Evolutionary conservation across 2,113 vertebrate genomes (phyloP).

Genomic region (Porphyrio hochstetteri): DNA sequence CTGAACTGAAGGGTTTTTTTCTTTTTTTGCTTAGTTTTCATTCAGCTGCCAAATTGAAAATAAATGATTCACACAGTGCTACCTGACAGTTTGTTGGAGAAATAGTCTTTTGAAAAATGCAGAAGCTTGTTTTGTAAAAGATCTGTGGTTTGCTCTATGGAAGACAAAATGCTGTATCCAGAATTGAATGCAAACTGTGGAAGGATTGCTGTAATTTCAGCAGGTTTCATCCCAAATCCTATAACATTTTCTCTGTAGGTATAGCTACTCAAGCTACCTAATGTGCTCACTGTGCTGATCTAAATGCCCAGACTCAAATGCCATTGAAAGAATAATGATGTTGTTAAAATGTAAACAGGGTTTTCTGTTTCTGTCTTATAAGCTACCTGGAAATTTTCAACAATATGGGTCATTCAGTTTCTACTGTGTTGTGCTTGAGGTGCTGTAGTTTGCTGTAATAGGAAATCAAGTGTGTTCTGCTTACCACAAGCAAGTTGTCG

Average conservation of each 20-base stretch:
- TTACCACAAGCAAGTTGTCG: background rate
- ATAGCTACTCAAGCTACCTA: background rate
- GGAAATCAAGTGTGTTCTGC: background rate
- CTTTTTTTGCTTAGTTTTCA: background rate
- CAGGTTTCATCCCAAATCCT: background rate
- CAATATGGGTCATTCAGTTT: background rate
- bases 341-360: background rate
- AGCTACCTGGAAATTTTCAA: background rate
- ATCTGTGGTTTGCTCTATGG: background rate
- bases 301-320: background rate
- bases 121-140: background rate
- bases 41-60: slow-evolving; percentile 15
- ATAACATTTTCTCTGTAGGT: background rate
- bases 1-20: background rate
- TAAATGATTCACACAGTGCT: background rate
- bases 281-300: background rate
- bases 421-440: background rate
- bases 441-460: background rate
- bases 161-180: background rate
- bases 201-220: background rate
- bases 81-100: slow-evolving; percentile 10
- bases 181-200: background rate
- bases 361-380: background rate
- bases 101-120: slow-evolving; percentile 13
- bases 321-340: background rate